Evolutionary conservation across 2,888 invertebrate species (phyloP).

Genomic region (Octodonta nipae): DNA sequence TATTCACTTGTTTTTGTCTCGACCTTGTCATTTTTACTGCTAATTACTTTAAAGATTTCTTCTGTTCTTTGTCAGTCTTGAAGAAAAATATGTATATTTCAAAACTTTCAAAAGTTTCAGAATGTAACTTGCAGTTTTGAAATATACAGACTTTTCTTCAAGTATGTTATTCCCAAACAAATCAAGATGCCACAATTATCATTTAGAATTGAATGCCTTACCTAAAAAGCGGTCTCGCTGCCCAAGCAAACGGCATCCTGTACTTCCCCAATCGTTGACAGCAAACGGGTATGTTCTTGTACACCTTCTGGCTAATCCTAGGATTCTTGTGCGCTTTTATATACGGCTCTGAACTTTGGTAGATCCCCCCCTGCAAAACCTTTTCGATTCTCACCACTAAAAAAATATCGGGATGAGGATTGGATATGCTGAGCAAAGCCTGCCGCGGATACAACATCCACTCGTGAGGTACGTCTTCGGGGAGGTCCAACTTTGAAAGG

Average conservation of each 20-base stretch:
- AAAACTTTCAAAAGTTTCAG: too few relatives aligned
- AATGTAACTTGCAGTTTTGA: too few relatives aligned
- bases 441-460: constrained; percentile 56
- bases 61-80: too few relatives aligned
- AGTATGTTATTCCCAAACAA: too few relatives aligned
- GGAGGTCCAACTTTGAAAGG: constrained; percentile 45
- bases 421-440: constrained; percentile 78
- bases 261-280: constrained; percentile 77
- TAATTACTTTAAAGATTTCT: too few relatives aligned
- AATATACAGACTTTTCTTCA: too few relatives aligned
- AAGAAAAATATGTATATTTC: too few relatives aligned
- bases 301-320: constrained; percentile 63
- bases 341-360: constrained; percentile 76
- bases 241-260: constrained; percentile 96
- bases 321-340: constrained; percentile 69
- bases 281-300: constrained; percentile 65
- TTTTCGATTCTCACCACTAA: constrained; percentile 88
- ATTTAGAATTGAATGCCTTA: too few relatives aligned
- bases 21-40: too few relatives aligned
- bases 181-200: too few relatives aligned
- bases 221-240: constrained; percentile 74
- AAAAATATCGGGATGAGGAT: constrained; percentile 82
- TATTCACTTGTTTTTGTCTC: too few relatives aligned
- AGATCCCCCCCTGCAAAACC: constrained; percentile 78
- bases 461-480: constrained; percentile 53